Percentiles rank a stretch among this genome's conserved stretches.
Evolutionary conservation across 92 coral and sea anemone species (phyloP).

Genomic region (Zoanthus gigantus): DNA sequence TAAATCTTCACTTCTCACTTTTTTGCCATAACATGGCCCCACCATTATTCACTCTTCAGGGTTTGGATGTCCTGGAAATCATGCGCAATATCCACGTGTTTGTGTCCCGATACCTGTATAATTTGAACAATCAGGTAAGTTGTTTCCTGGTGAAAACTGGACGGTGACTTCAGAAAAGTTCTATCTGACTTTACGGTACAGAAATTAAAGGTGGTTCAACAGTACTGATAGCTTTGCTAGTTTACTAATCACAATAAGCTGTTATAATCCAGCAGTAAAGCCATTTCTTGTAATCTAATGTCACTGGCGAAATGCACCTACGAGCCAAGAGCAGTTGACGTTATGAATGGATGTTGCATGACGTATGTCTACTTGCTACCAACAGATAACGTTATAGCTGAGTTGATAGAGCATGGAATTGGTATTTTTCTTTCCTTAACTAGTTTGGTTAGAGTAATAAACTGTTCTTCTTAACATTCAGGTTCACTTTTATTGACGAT

Average conservation of each 20-base stretch:
- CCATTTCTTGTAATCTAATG: not conserved
- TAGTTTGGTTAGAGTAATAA: no score
- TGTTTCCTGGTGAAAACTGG: not conserved
- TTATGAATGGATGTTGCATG: no score
- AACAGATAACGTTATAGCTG: no score
- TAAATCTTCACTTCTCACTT: not conserved
- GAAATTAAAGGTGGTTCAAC: no score
- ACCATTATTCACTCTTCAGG: constrained; percentile 56
- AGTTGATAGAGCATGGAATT: no score
- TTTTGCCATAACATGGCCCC: not conserved
- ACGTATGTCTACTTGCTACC: no score
- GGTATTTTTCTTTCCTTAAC: no score
- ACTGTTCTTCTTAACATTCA: no score
- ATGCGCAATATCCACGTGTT: constrained; percentile 99
- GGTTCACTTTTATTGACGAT: no score
- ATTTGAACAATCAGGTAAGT: constrained; percentile 96
- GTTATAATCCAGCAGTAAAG: not conserved
- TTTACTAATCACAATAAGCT: not conserved
- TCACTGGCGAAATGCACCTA: not conserved
- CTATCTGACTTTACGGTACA: not conserved
- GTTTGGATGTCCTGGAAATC: constrained; percentile 96
- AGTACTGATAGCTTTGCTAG: no score
- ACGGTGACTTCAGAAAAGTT: no score
- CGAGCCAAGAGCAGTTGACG: not conserved
- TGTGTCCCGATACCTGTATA: constrained; percentile 95